These are phyloP conservation scores for Sebastes schlegelii DNA, from an alignment of 2,113 vertebrate species.

Conservation along the genomic window DNA sequence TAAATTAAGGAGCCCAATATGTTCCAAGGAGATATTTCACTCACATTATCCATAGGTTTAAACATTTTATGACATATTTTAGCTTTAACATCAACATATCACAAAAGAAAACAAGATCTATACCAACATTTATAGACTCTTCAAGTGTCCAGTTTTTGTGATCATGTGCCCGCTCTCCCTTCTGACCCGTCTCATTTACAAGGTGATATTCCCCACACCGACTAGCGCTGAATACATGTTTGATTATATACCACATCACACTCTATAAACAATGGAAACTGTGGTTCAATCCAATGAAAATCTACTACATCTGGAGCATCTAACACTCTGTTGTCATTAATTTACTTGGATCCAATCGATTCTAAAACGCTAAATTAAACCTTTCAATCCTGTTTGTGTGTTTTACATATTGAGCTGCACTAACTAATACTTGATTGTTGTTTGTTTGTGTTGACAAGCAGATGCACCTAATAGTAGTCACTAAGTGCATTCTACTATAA, in stretches of 20 bases:
- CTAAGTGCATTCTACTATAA: slow-evolving; percentile 34
- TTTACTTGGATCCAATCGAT: background rate
- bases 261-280: background rate
- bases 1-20: background rate
- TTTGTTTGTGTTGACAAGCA: slow-evolving; percentile 32
- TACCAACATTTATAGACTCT: no score
- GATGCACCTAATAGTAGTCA: slow-evolving; percentile 29
- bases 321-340: background rate
- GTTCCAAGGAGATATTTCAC: background rate
- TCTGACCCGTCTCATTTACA: background rate
- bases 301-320: background rate
- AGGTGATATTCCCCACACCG: background rate
- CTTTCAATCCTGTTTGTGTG: background rate
- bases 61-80: background rate
- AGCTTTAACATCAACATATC: background rate
- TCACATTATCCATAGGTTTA: background rate
- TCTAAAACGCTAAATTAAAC: background rate
- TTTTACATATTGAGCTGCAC: background rate
- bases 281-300: background rate
- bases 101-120: background rate
- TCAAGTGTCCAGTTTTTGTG: no score
- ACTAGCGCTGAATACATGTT: no score
- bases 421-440: background rate
- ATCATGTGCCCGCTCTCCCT: no score
- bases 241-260: background rate